These are phyloP conservation scores for cattle (Bos taurus) DNA, from an alignment of 2,113 vertebrate genomes.

Conservation along the genomic window DNA sequence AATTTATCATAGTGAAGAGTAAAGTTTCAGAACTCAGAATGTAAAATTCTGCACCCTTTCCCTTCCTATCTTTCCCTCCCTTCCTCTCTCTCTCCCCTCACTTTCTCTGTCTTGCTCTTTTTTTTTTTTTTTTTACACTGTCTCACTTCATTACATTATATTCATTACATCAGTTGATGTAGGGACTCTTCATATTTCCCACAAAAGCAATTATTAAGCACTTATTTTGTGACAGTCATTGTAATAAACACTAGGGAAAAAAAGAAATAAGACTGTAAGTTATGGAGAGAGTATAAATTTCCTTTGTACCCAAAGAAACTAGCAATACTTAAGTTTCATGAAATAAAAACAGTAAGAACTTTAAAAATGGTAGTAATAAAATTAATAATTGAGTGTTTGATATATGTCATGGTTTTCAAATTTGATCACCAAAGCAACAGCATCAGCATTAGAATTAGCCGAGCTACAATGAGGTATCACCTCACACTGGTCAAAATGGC, in stretches of 20 bases:
- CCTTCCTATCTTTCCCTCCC: neutral
- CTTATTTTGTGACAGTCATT: neutral
- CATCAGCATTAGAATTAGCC: neutral
- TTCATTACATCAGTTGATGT: neutral
- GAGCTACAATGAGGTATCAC: neutral
- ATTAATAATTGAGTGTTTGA: neutral
- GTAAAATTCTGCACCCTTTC: neutral
- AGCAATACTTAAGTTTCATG: neutral
- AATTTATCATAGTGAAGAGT: neutral
- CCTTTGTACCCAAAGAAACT: neutral
- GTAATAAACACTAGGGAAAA: neutral
- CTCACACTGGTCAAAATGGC: neutral
- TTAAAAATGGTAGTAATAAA: neutral
- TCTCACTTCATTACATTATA: neutral
- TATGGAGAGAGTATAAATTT: neutral
- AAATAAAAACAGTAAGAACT: neutral
- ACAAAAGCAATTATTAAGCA: neutral
- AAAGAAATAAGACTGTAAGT: neutral
- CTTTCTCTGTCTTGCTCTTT: neutral
- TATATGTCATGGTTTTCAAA: neutral
- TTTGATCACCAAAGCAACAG: neutral
- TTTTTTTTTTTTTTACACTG: neutral
- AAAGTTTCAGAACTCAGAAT: neutral
- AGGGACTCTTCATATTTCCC: neutral
- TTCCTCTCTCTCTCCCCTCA: accelerated